Conservation (phyloP, 2,888 invertebrate genomes). For the Argyresthia goedartella region DNA sequence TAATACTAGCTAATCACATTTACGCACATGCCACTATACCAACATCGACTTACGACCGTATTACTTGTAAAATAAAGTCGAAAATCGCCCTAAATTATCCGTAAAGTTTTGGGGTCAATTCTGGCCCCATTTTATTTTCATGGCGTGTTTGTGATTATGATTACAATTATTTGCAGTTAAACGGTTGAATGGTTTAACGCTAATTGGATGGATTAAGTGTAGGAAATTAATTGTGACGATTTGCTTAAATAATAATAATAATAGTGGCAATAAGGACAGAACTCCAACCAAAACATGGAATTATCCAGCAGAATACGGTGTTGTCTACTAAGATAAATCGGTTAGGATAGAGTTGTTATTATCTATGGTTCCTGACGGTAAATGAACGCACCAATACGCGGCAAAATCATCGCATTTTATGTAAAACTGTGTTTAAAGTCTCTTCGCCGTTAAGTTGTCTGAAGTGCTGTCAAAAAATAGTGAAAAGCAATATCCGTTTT, state of each 20-base stretch:
- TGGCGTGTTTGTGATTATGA: conserved; percentile 1
- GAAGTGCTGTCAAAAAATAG: too few relatives aligned
- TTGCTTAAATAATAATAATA: background rate
- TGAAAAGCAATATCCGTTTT: too few relatives aligned
- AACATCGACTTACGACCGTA: background rate
- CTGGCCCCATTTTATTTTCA: background rate
- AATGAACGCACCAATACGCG: too few relatives aligned
- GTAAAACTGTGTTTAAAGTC: too few relatives aligned
- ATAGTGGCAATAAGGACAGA: too few relatives aligned
- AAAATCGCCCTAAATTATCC: background rate
- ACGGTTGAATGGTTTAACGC: background rate
- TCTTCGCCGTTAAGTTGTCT: too few relatives aligned
- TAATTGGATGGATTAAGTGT: background rate
- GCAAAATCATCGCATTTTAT: too few relatives aligned
- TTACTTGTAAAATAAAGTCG: background rate
- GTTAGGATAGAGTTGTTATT: too few relatives aligned
- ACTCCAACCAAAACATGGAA: too few relatives aligned
- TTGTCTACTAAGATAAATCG: too few relatives aligned
- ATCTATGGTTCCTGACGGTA: too few relatives aligned
- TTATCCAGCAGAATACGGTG: background rate
- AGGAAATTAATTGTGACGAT: background rate
- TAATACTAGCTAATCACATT: conserved; percentile 3
- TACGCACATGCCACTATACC: conserved; percentile 6
- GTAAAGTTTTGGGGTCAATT: background rate
- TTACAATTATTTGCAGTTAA: conserved; percentile 4